Evolutionary conservation across 1,140 invertebrate species (phyloP), one percentile per base, ranked within the genome.

Genomic region (Cydia fagiglandana): DNA sequence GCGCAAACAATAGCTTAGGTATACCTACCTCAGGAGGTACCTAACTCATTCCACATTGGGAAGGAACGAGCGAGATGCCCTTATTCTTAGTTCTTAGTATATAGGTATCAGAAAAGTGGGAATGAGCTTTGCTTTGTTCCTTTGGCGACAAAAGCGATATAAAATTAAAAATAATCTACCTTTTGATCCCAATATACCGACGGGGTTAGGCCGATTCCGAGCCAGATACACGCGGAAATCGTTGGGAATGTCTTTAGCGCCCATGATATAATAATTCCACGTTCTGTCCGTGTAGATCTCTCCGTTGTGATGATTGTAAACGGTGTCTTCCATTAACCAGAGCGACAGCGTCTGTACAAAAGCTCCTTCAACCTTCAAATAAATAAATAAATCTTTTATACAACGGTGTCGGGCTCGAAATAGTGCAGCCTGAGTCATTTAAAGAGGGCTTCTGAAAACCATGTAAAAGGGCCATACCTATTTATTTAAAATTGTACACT

Each of bases 261-360:
- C 95, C 2, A 96, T 96, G 17, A 96, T 94, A 85, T 97, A 96
- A 87, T 97, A 97, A 80, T 95, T 96, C 96, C 96, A 97, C 61
- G 96, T 97, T 82, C 95, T 94, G 81, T 95, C 94, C 15, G 96
- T 97, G 1, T 96, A 91, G 10, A 96, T 88, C 78, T 94, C 87
- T 56, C 96, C 97, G 50, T 95, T 95, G 68, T 94, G 81, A 7
- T 94, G 88, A 84, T 96, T 94, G 78, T 94, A 95, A 1, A 95
- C 92, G 24, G 96, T 88, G 78, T 96, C 93, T 88, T 98, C 97
- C 6, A 90, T 93, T 2, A 95, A 94, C 94, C 95, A 97, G 81
- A 96, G 95, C 12, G 97, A 97, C 10, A 97, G 80, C 4, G 96
- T 96, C 96, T 97, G 97, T 9, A 97, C 93, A 84, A 97, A 97